These are phyloP conservation scores for Colistium nudipinnis DNA, from an alignment of 2,113 vertebrate species.

Conservation along the genomic window DNA sequence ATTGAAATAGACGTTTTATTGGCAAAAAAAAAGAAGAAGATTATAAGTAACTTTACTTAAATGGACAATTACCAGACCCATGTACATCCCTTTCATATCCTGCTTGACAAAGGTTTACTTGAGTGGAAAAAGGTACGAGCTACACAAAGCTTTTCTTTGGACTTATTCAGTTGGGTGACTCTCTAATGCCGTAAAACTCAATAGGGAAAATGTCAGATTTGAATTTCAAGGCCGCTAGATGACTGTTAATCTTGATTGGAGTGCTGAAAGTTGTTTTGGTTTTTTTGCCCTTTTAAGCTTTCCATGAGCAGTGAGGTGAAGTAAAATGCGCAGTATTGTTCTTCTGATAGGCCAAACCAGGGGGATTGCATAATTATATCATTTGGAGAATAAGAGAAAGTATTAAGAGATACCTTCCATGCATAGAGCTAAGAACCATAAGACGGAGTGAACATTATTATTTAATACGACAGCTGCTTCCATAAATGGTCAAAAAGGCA, in stretches of 20 bases:
- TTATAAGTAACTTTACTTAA: no score
- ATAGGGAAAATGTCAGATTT: conserved; percentile 53
- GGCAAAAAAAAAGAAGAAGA: conserved; percentile 8
- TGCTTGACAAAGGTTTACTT: not conserved
- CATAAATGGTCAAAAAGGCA: conserved; percentile 43
- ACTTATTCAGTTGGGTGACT: conserved; percentile 1
- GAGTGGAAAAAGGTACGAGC: conserved; percentile 9
- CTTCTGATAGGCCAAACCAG: conserved; percentile 2
- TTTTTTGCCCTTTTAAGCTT: not conserved
- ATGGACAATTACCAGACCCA: no score
- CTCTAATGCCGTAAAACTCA: conserved; percentile 20
- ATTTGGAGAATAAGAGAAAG: not conserved
- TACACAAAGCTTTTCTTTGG: not conserved
- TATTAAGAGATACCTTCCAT: not conserved
- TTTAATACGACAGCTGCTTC: not conserved
- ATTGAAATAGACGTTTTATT: not conserved
- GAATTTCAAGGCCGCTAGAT: conserved; percentile 34
- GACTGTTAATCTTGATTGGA: conserved; percentile 3
- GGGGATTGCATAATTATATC: not conserved
- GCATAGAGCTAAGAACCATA: not conserved
- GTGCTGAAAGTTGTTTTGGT: not conserved
- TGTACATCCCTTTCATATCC: not conserved
- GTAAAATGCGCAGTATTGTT: conserved; percentile 3
- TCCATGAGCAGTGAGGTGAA: not conserved
- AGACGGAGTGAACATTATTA: not conserved